Evolutionary conservation across 2,113 vertebrate genomes (phyloP), one percentile per base, ranked within the genome.

Genomic region (Sprattus sprattus): DNA sequence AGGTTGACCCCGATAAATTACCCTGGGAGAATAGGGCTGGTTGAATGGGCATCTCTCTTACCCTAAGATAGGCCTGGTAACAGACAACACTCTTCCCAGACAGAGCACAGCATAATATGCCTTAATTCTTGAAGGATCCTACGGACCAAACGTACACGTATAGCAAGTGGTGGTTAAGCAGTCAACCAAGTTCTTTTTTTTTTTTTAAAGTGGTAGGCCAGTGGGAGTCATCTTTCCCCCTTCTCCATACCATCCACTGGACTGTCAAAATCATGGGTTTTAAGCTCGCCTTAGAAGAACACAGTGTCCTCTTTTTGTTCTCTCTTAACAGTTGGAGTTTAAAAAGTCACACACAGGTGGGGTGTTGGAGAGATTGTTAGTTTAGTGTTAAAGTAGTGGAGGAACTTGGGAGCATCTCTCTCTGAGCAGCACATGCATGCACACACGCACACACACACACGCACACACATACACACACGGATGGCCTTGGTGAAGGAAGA

Each of bases 391-490:
- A 78, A 39, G 71, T 39, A 13, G 71, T 39, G 71, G 32, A 71
- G 13, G 16, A 71, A 25, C 28, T 25, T 22, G 1, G 60, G 20
- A 64, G 22, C 60, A 6, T 8, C 45, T 20, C 2, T 80, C 84
- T 16, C 16, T 84, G 52, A 60, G 54, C 18, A 60, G 18, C 20
- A 20, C 13, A 11, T 9, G 47, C 47, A 47, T 6, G 10, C 46
- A 47, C 10, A 6, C 46, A 8, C 46, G 46, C 82, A 84, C 50
- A 85, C n/a, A 44, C 32, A 1, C 9, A 83, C 50, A 47, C 20
- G 45, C 64, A 83, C 60, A 45, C 39, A 39, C 47, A 87, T 83
- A 82, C 44, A 22, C 81, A 84, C 50, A 86, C 81, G 83, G 82
- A 81, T 80, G 28, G 71, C 28, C 71, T 32, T 78, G 25, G 39